A percentile compares a stretch with the other conserved stretches of the same genome.
phyloP scores from a whole-genome alignment of 2,797 vertebrate genomes.

The Florisuga fusca region DNA sequence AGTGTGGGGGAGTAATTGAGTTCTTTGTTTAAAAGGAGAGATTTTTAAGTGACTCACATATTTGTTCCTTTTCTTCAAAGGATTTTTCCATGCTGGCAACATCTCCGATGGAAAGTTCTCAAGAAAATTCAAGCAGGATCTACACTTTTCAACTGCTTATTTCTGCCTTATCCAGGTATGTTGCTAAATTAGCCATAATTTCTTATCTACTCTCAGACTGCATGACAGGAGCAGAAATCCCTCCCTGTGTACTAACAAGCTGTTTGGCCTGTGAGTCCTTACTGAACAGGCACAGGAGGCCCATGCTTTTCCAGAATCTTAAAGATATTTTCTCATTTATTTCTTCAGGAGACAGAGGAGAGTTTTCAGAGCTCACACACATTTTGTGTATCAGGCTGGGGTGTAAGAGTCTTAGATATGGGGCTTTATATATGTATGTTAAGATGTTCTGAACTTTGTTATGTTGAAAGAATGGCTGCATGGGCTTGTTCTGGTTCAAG shows the following conservation, averaged over 20 bases:
- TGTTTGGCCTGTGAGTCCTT: neutral
- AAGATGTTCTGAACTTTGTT: neutral
- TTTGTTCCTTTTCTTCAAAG: neutral
- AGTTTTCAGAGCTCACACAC: no score
- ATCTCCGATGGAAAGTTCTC: neutral
- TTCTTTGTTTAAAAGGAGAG: neutral
- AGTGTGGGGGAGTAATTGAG: neutral
- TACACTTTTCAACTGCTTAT: neutral
- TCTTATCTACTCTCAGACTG: neutral
- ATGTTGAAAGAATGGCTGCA: neutral
- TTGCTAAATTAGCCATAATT: neutral
- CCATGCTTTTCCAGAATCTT: neutral
- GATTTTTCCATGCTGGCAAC: neutral
- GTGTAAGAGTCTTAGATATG: neutral
- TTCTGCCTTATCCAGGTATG: neutral
- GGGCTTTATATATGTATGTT: neutral
- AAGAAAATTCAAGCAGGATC: neutral
- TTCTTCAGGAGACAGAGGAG: neutral
- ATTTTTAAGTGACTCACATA: neutral
- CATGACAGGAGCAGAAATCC: neutral
- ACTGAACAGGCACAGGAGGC: neutral
- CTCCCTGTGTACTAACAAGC: neutral
- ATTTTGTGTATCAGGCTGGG: neutral
- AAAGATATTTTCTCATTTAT: neutral
- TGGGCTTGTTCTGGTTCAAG: neutral